Conservation (phyloP, 2,113 vertebrate genomes). For the Hippopotamus amphibius region DNA sequence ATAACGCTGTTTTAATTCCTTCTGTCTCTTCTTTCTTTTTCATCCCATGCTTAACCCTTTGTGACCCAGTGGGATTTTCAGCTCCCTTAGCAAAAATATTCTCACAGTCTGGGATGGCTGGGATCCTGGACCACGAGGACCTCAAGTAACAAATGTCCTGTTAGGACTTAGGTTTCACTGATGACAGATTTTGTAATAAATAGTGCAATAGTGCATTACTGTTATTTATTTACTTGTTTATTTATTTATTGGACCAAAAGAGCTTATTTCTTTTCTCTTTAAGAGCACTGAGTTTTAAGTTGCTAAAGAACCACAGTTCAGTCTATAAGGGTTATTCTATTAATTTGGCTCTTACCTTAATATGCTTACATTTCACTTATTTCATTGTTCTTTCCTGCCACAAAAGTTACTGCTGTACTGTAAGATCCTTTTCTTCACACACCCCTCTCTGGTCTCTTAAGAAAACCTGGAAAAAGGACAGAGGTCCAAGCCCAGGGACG, state of each 20-base stretch:
- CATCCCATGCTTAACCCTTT: not conserved
- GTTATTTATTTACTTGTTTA: not conserved
- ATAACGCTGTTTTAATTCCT: not conserved
- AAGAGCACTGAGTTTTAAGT: constrained; percentile 28
- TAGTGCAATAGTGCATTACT: not conserved
- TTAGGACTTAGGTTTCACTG: not conserved
- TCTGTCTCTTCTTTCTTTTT: not conserved
- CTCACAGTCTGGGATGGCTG: not conserved
- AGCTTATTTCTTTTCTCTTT: not conserved
- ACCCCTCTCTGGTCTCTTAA: not conserved
- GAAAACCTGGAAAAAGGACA: constrained; percentile 1
- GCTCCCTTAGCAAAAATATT: constrained; percentile 3
- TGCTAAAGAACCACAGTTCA: constrained; percentile 15
- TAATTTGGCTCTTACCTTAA: not conserved
- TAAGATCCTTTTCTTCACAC: not conserved
- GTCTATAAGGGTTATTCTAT: constrained; percentile 20
- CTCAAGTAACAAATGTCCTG: not conserved
- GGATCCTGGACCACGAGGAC: not conserved
- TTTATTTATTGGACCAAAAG: not conserved
- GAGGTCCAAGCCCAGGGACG: not conserved
- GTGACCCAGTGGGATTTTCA: not conserved
- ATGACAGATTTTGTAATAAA: not conserved
- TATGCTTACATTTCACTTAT: not conserved
- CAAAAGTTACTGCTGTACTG: constrained; percentile 9
- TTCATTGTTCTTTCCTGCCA: constrained; percentile 22